Conservation (phyloP, 2,888 invertebrate species). For the Mayetiola destructor region DNA sequence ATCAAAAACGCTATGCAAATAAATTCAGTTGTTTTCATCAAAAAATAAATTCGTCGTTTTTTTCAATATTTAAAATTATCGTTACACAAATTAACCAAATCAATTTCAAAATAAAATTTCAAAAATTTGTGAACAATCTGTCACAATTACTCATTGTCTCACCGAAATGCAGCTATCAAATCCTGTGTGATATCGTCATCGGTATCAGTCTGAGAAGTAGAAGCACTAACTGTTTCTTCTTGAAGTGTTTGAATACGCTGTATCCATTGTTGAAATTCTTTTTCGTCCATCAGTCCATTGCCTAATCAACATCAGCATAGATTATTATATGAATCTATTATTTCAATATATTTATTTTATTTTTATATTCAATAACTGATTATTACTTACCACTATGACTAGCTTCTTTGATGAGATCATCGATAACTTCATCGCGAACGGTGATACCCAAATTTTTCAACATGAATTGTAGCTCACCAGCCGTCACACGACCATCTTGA, state of each 20-base stretch:
- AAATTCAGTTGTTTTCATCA: too few relatives aligned
- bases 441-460: slow-evolving; percentile 61
- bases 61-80: too few relatives aligned
- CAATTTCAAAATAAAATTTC: neutral
- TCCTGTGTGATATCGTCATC: slow-evolving; percentile 60
- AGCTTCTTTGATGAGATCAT: slow-evolving; percentile 58
- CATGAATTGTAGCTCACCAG: slow-evolving; percentile 64
- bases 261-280: slow-evolving; percentile 65
- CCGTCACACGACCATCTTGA: slow-evolving; percentile 61
- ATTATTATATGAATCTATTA: neutral
- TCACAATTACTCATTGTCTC: too few relatives aligned
- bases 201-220: slow-evolving; percentile 37
- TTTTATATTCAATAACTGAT: neutral
- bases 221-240: slow-evolving; percentile 41
- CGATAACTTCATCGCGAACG: slow-evolving; percentile 56
- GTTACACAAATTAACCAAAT: neutral
- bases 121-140: too few relatives aligned
- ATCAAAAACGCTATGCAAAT: slow-evolving; percentile 58
- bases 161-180: slow-evolving; percentile 72
- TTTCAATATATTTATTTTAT: neutral
- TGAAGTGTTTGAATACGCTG: slow-evolving; percentile 55
- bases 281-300: slow-evolving; percentile 59
- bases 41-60: too few relatives aligned
- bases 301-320: slow-evolving; percentile 41
- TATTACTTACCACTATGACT: slow-evolving; percentile 49